A percentile compares a stretch with the other conserved stretches of the same genome.
Conservation (phyloP, 2,797 vertebrate species). For the Yasuhikotakia modesta region DNA sequence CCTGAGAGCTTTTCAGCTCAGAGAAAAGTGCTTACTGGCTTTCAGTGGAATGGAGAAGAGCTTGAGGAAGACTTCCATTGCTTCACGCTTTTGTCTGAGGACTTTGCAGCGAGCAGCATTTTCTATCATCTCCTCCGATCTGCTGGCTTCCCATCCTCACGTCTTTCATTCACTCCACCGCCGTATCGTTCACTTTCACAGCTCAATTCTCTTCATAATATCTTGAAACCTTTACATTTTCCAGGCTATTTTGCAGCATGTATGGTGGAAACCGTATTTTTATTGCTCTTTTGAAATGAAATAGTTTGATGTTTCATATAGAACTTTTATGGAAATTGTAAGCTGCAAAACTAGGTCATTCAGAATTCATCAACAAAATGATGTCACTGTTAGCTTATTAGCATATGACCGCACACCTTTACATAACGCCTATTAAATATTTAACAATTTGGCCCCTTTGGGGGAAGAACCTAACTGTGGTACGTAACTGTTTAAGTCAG, state of each 20-base stretch:
- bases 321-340: background rate
- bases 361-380: background rate
- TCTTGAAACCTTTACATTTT: constrained; percentile 8
- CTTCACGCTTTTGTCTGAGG: constrained; percentile 76
- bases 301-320: background rate
- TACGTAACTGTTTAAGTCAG: no score
- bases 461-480: background rate
- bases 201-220: background rate
- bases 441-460: constrained; percentile 7
- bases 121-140: constrained; percentile 74
- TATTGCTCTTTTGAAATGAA: background rate
- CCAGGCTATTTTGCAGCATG: background rate
- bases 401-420: constrained; percentile 23
- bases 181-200: constrained; percentile 3
- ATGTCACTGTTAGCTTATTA: constrained; percentile 4
- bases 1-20: constrained; percentile 74
- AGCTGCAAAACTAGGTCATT: constrained; percentile 7
- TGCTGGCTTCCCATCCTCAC: constrained; percentile 74
- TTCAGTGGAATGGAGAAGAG: constrained; percentile 77
- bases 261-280: constrained; percentile 11
- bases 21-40: constrained; percentile 84
- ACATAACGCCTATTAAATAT: constrained; percentile 15
- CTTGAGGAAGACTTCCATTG: constrained; percentile 78
- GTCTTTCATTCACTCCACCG: constrained; percentile 75
- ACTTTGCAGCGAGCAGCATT: constrained; percentile 84